Percentiles rank a stretch among this genome's conserved stretches.
Conservation (phyloP, 1,140 invertebrate species). For the Drosophila truncata region DNA sequence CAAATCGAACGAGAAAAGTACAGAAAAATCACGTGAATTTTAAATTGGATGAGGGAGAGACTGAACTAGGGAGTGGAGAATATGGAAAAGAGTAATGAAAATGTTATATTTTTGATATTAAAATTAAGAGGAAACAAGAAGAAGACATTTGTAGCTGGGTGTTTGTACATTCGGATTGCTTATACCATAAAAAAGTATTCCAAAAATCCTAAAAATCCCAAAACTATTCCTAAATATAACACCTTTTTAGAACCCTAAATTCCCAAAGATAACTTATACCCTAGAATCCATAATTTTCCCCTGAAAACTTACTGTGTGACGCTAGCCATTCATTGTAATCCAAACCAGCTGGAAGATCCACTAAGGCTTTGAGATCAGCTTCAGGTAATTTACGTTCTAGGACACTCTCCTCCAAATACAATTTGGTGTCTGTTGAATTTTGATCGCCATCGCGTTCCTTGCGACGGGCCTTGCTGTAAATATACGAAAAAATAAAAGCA, state of each 20-base stretch:
- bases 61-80: neutral
- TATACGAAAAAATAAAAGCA: slow-evolving; percentile 22
- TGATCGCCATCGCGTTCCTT: slow-evolving; percentile 96
- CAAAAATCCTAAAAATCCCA: neutral
- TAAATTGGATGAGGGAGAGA: neutral
- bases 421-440: slow-evolving; percentile 94
- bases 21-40: slow-evolving; percentile 24
- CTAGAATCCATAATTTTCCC: neutral
- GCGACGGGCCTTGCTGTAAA: slow-evolving; percentile 96
- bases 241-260: neutral
- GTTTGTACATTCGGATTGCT: neutral
- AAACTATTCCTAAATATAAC: neutral
- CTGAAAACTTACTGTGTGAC: slow-evolving; percentile 94
- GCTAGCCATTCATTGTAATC: slow-evolving; percentile 99
- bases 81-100: neutral
- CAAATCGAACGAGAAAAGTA: slow-evolving; percentile 19
- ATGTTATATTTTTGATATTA: neutral
- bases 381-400: slow-evolving; percentile 97
- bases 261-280: neutral
- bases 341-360: slow-evolving; percentile 96
- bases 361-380: slow-evolving; percentile 95
- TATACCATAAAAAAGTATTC: neutral
- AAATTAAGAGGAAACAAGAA: neutral
- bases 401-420: slow-evolving; percentile 97
- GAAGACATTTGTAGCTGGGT: neutral